Evolutionary conservation across 92 coral and sea anemone species (phyloP).

Genomic region (Metridium senile): DNA sequence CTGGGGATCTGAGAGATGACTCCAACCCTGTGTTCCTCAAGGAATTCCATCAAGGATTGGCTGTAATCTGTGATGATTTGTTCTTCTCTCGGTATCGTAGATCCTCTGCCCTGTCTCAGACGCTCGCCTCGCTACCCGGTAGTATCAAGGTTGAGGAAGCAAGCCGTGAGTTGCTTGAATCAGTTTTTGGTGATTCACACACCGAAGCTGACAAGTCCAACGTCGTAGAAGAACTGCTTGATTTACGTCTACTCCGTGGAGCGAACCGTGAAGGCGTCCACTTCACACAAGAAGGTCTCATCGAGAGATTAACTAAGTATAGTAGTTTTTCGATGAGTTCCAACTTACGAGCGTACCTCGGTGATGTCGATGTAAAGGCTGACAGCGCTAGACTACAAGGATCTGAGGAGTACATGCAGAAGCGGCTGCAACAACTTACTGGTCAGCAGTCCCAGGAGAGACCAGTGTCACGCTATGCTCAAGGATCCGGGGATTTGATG

Average conservation of each 20-base stretch:
- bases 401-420: constrained; percentile 86
- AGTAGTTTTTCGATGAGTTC: constrained; percentile 91
- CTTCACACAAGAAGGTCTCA: constrained; percentile 89
- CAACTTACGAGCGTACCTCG: constrained; percentile 82
- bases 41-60: constrained; percentile 96
- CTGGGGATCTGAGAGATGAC: constrained; percentile 95
- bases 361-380: constrained; percentile 80
- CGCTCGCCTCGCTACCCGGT: constrained; percentile 66
- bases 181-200: constrained; percentile 79
- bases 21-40: constrained; percentile 92
- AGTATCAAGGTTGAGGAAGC: constrained; percentile 64
- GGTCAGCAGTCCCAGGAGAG: constrained; percentile 76
- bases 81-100: constrained; percentile 99
- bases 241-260: constrained; percentile 90
- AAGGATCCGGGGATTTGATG: constrained; percentile 85
- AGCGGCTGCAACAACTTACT: constrained; percentile 77
- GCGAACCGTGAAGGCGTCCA: constrained; percentile 94
- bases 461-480: constrained; percentile 89
- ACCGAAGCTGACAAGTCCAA: constrained; percentile 77
- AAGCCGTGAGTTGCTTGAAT: constrained; percentile 76
- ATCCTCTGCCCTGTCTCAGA: constrained; percentile 85
- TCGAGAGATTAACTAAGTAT: constrained; percentile 87
- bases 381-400: constrained; percentile 89
- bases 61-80: constrained; percentile 94
- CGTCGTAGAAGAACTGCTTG: constrained; percentile 90